Evolutionary conservation across 2,888 invertebrate genomes (phyloP).

Genomic region (Polydrusus pterygomalis): DNA sequence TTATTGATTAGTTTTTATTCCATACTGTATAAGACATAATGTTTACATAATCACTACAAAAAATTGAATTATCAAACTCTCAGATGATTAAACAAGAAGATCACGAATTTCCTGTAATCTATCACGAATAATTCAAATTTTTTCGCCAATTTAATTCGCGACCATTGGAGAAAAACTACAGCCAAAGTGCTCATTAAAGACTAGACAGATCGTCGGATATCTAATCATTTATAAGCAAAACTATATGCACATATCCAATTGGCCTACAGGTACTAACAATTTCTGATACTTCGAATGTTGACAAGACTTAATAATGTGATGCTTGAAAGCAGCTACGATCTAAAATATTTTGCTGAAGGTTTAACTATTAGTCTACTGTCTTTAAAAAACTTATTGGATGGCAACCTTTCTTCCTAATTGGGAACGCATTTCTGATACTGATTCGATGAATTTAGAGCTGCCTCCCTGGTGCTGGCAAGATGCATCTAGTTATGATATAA

Average conservation of each 20-base stretch:
- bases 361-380: too few species aligned
- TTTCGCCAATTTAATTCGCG: conserved; percentile 11
- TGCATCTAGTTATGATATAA: too few species aligned
- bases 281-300: conserved; percentile 46
- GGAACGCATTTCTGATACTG: too few species aligned
- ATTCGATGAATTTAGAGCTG: too few species aligned
- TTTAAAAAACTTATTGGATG: too few species aligned
- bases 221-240: conserved; percentile 39
- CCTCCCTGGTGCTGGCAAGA: too few species aligned
- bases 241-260: conserved; percentile 46
- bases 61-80: neutral
- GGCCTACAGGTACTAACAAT: conserved; percentile 36
- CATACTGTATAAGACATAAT: too few species aligned
- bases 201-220: conserved; percentile 43
- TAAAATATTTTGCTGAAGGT: neutral
- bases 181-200: conserved; percentile 42
- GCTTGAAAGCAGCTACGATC: conserved; percentile 13
- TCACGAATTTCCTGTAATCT: conserved; percentile 26
- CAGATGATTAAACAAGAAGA: conserved; percentile 16
- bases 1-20: too few species aligned
- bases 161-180: conserved; percentile 40
- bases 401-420: too few species aligned
- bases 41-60: neutral
- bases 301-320: conserved; percentile 44
- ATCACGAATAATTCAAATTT: neutral